These are phyloP conservation scores for Caenorhabditis japonica DNA, from an alignment of 2,888 invertebrate species.

Conservation along the genomic window DNA sequence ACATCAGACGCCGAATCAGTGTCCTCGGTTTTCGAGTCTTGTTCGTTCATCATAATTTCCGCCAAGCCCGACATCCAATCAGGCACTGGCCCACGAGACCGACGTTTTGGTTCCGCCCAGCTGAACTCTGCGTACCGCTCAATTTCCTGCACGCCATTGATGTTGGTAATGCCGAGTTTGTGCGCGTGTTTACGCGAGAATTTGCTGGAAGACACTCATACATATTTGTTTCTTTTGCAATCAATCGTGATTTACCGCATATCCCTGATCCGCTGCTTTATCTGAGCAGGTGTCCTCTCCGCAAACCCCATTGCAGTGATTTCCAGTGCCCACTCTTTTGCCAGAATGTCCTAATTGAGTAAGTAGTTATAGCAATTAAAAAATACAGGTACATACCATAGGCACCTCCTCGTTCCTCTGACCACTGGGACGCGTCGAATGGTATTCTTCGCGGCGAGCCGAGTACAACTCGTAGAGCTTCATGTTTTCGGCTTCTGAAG, in stretches of 20 bases:
- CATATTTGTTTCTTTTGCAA: too few relatives aligned
- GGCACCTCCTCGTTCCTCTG: constrained; percentile 50
- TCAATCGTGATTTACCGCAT: constrained; percentile 14
- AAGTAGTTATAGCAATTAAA: not conserved
- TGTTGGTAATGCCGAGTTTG: constrained; percentile 41
- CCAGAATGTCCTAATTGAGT: constrained; percentile 25
- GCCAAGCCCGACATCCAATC: constrained; percentile 53
- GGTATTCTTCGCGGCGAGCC: constrained; percentile 37
- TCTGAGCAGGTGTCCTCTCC: constrained; percentile 48
- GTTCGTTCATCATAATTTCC: constrained; percentile 52
- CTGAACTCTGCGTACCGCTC: constrained; percentile 42
- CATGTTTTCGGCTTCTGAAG: constrained; percentile 54
- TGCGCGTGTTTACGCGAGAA: constrained; percentile 53
- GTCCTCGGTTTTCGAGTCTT: constrained; percentile 37
- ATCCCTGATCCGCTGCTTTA: constrained; percentile 47
- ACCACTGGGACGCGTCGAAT: constrained; percentile 46
- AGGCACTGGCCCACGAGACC: constrained; percentile 46
- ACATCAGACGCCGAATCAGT: constrained; percentile 41
- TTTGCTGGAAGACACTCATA: constrained; percentile 36
- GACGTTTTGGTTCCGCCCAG: constrained; percentile 50
- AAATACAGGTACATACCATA: constrained; percentile 1
- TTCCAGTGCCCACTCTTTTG: constrained; percentile 45
- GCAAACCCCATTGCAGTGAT: constrained; percentile 53
- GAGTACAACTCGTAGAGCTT: constrained; percentile 47
- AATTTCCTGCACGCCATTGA: constrained; percentile 26